A percentile compares a stretch with the other conserved stretches of the same genome.
These are phyloP conservation scores for Lepus townsendii DNA, from an alignment of 2,797 vertebrate genomes.

Conservation along the genomic window DNA sequence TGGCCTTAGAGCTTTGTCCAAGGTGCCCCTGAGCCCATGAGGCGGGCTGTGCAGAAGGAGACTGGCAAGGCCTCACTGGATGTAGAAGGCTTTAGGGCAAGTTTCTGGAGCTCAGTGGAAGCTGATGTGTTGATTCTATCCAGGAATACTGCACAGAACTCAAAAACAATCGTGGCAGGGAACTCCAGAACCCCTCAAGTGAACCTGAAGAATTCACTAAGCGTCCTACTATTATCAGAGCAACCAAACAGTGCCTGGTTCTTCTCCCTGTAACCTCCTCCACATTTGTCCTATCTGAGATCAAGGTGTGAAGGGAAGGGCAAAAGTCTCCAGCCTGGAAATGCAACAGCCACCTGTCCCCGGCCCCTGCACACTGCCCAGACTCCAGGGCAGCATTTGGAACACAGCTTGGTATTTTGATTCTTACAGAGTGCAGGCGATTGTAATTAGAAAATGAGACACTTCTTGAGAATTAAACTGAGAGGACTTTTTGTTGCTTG, in stretches of 20 bases:
- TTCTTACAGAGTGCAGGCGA: not conserved
- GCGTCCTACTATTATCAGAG: not conserved
- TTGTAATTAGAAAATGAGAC: not conserved
- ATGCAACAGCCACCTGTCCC: not conserved
- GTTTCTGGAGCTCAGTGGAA: not conserved
- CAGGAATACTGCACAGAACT: accelerated
- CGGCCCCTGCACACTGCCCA: not conserved
- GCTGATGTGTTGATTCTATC: not conserved
- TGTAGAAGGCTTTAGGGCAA: not conserved
- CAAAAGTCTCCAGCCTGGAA: not conserved
- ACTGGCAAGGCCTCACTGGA: not conserved
- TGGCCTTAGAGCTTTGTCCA: not conserved
- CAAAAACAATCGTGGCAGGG: too few species aligned
- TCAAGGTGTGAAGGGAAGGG: accelerated
- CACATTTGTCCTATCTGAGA: accelerated
- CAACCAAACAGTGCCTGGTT: too few species aligned
- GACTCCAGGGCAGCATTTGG: not conserved
- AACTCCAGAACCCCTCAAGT: not conserved
- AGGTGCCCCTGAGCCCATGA: not conserved
- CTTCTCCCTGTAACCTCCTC: accelerated
- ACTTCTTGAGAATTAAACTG: not conserved
- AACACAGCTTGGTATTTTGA: not conserved
- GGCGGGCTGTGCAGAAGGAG: not conserved
- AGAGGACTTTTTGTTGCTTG: not conserved
- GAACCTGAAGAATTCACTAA: not conserved